Evolutionary conservation across 2,888 invertebrate genomes (phyloP), one percentile per base, ranked within the genome.

Genomic region (Polylopha cassiicola): DNA sequence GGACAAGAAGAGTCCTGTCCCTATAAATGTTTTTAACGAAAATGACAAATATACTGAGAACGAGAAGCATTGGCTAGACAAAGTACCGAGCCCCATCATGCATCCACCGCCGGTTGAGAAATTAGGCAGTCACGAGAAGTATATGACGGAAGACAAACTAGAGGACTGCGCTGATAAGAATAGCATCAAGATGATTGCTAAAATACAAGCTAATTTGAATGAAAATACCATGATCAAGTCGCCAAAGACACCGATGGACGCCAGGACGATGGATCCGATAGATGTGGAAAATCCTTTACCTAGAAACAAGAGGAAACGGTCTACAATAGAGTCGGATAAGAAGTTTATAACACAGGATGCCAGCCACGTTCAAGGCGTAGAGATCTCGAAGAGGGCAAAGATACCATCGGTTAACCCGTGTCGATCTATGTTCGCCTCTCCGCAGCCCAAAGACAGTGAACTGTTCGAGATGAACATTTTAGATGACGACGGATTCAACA

Each of bases 371-470:
- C 78, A 82, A 61, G 77, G 76, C 15, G 78, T 82, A 1, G 84
- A 82, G 53, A 82, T 82, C 39, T 80, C 82, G 0, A 82, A 84
- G 51, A 80, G 81, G 50, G 81, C 84, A 17, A 84, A 84, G 57
- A 82, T 84, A 61, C 81, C 82, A n/a, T 78, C 80, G 3, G 63
- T 62, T 2, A 80, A 77, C 55, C 65, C 72, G 4, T 79, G 77
- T 55, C 86, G 90, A 34, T 90, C 91, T 0, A 90, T 92, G 65
- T 92, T 92, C 68, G n/a, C n/a, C n/a, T 92, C 92, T 1, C 92
- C 92, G 3, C 91, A 90, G 46, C 88, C 89, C 20, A 89, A 89
- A 54, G 88, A 88, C 13, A 85, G 87, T 11, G 90, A 91, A 53
- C 63, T 90, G 9, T 89, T 89, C 50, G 90, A 91, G 44, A 88